These are phyloP conservation scores for Caenorhabditis drosophilae DNA, from an alignment of 2,888 invertebrate species.

Conservation along the genomic window DNA sequence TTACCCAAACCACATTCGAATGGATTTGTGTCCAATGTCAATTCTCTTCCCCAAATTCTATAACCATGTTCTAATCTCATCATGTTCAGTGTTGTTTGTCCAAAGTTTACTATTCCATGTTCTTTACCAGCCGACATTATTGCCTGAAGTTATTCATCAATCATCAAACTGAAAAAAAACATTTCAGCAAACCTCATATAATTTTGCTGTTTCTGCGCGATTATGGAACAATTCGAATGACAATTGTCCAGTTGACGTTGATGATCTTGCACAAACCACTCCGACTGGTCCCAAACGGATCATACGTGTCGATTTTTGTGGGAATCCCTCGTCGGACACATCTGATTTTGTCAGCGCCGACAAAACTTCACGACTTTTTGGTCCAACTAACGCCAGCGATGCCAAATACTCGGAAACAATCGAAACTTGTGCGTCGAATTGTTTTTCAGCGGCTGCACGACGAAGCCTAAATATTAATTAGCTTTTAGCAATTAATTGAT, in stretches of 20 bases:
- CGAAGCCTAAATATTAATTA: slow-evolving; percentile 36
- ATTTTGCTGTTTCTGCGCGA: slow-evolving; percentile 62
- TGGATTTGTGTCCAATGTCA: slow-evolving; percentile 71
- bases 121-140: slow-evolving; percentile 68
- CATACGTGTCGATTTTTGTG: slow-evolving; percentile 68
- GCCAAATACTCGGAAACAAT: slow-evolving; percentile 60
- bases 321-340: slow-evolving; percentile 68
- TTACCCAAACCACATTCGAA: slow-evolving; percentile 71
- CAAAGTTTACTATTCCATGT: slow-evolving; percentile 70
- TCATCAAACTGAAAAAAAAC: too few relatives aligned
- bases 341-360: slow-evolving; percentile 67
- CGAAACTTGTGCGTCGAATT: slow-evolving; percentile 53
- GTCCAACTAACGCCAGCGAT: slow-evolving; percentile 60
- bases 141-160: slow-evolving; percentile 45
- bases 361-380: slow-evolving; percentile 61
- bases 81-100: slow-evolving; percentile 70
- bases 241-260: slow-evolving; percentile 70
- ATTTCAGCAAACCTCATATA: slow-evolving; percentile 71
- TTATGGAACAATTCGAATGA: slow-evolving; percentile 72
- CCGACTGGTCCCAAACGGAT: slow-evolving; percentile 66
- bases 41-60: slow-evolving; percentile 64
- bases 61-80: slow-evolving; percentile 71
- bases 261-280: slow-evolving; percentile 51
- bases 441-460: slow-evolving; percentile 48
- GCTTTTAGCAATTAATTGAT: too few relatives aligned